Percentiles rank a stretch among this genome's conserved stretches.
Conservation (phyloP, 2,888 invertebrate genomes). For the Synergus umbraculus region DNA sequence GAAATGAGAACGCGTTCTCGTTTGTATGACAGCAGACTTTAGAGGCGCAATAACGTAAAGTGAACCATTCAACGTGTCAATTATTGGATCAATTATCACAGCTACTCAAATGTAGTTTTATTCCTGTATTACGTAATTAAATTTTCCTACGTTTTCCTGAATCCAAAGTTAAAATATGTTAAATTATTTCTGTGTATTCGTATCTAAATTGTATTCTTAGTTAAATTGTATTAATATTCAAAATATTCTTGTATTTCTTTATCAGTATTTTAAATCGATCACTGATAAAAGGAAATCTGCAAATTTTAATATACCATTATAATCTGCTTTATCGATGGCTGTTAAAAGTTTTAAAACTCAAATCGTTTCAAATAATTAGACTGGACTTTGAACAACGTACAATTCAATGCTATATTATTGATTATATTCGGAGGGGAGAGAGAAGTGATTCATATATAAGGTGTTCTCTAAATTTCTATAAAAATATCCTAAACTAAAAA, state of each 20-base stretch:
- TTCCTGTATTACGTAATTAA: neutral
- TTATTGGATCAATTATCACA: constrained; percentile 1
- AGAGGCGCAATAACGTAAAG: constrained; percentile 21
- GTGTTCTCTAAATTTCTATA: neutral
- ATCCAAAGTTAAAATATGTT: too few species aligned
- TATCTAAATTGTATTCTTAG: too few species aligned
- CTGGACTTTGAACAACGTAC: neutral
- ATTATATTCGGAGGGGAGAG: neutral
- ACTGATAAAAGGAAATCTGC: neutral
- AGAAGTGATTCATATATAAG: neutral
- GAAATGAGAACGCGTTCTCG: constrained; percentile 31
- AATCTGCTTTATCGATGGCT: neutral
- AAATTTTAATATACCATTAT: neutral
- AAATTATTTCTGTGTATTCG: too few species aligned
- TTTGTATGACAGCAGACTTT: constrained; percentile 27
- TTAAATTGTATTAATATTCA: too few species aligned
- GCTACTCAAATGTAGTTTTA: neutral
- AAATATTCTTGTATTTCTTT: too few species aligned
- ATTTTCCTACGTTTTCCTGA: neutral
- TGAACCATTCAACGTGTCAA: constrained; percentile 8
- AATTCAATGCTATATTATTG: neutral
- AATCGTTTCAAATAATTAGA: neutral
- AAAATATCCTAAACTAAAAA: neutral
- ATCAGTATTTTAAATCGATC: neutral
- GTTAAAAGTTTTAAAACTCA: neutral